A percentile compares a stretch with the other conserved stretches of the same genome.
These are phyloP conservation scores for Ectemnius continuus DNA, from an alignment of 2,888 invertebrate species.

Conservation along the genomic window DNA sequence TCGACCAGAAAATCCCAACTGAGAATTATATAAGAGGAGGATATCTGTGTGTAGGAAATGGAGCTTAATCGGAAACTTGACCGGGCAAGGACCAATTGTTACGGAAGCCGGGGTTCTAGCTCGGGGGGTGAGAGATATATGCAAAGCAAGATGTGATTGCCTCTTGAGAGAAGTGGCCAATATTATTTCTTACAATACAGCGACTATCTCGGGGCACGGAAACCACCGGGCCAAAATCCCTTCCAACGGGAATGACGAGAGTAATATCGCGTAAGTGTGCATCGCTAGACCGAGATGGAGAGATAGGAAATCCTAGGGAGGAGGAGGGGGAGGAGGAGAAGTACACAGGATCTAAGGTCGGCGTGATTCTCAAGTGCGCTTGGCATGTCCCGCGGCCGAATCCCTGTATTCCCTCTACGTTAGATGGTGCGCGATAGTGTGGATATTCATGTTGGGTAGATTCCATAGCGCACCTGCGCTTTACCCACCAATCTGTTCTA, in stretches of 20 bases:
- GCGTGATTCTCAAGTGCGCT: slow-evolving; percentile 11
- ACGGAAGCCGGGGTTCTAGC: no score
- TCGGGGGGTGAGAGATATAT: no score
- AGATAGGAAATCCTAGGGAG: slow-evolving; percentile 32
- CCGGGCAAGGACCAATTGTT: no score
- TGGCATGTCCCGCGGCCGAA: slow-evolving; percentile 22
- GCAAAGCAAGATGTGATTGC: not conserved
- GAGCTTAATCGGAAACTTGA: no score
- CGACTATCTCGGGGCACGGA: slow-evolving; percentile 16
- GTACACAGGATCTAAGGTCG: slow-evolving; percentile 21
- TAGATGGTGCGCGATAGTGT: slow-evolving; percentile 4
- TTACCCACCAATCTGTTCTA: not conserved
- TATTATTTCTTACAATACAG: slow-evolving; percentile 15
- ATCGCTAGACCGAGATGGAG: slow-evolving; percentile 10
- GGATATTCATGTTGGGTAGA: not conserved
- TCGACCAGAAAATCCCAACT: no score
- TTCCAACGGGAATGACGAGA: slow-evolving; percentile 32
- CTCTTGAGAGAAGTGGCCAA: slow-evolving; percentile 1
- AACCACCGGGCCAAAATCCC: slow-evolving; percentile 19
- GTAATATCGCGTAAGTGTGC: slow-evolving; percentile 38
- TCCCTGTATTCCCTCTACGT: not conserved
- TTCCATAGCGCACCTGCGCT: not conserved
- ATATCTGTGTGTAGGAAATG: no score
- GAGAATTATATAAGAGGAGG: no score
- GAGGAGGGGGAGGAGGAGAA: slow-evolving; percentile 7